Percentiles rank a stretch among this genome's conserved stretches.
Evolutionary conservation across 2,797 vertebrate genomes (phyloP).

Genomic region (Oreochromis grahami): DNA sequence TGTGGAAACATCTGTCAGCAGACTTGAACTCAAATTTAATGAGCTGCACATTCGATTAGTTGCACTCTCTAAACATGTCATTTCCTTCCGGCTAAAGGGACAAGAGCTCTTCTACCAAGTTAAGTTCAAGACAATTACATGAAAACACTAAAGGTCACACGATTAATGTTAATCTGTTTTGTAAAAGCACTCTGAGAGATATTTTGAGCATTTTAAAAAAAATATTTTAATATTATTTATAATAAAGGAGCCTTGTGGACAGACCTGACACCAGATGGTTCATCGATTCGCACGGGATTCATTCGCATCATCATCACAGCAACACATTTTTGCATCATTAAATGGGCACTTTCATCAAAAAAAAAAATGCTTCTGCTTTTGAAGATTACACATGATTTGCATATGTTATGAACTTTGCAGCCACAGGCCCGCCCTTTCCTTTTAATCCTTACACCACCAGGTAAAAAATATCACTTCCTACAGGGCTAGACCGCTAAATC

Average conservation of each 20-base stretch:
- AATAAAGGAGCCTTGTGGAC: neutral
- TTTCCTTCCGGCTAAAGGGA: neutral
- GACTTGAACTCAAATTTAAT: neutral
- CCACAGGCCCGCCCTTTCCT: neutral
- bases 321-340: neutral
- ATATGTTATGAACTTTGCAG: neutral
- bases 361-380: neutral
- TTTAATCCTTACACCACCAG: neutral
- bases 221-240: neutral
- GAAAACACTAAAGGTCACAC: neutral
- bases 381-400: neutral
- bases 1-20: neutral
- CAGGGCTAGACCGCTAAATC: neutral
- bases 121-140: neutral
- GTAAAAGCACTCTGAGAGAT: neutral
- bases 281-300: neutral
- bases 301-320: neutral
- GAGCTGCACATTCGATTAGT: neutral
- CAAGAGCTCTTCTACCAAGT: neutral
- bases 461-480: neutral
- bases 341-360: neutral
- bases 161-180: neutral
- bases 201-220: neutral
- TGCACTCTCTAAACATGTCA: neutral
- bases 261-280: neutral